A percentile compares a stretch with the other conserved stretches of the same genome.
These are phyloP conservation scores for Squalus acanthias DNA, from an alignment of 2,797 vertebrate genomes.

Conservation along the genomic window DNA sequence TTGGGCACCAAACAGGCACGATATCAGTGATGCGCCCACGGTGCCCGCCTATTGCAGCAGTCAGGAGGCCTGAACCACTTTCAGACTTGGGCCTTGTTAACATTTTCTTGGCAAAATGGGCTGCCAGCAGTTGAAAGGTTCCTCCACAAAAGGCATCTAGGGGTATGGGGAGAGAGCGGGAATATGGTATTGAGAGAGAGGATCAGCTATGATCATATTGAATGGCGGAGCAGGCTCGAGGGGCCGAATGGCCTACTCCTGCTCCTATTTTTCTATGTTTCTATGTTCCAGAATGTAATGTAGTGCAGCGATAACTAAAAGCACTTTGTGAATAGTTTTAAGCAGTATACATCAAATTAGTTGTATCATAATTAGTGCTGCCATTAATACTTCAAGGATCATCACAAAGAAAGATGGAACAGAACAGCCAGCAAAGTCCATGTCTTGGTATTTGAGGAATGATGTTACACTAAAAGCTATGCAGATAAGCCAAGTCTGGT, in stretches of 20 bases:
- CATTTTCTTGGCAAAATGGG: not conserved
- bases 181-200: no score
- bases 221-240: no score
- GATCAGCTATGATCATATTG: no score
- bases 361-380: not conserved
- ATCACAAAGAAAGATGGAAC: not conserved
- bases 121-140: not conserved
- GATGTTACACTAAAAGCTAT: constrained; percentile 38
- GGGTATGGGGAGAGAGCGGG: no score
- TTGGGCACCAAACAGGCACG: not conserved
- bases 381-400: not conserved
- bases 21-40: not conserved
- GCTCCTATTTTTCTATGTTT: no score
- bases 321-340: not conserved
- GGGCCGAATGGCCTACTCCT: no score
- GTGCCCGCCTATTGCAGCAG: not conserved
- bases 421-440: constrained; percentile 4
- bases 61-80: not conserved
- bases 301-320: not conserved
- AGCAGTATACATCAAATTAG: not conserved
- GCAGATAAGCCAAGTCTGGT: constrained; percentile 41
- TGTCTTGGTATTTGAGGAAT: constrained; percentile 42
- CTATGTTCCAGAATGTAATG: not conserved
- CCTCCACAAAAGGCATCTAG: no score
- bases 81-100: not conserved